Conservation (phyloP, 35 echinoderm and acorn worm genomes). For the Patiria miniata region DNA sequence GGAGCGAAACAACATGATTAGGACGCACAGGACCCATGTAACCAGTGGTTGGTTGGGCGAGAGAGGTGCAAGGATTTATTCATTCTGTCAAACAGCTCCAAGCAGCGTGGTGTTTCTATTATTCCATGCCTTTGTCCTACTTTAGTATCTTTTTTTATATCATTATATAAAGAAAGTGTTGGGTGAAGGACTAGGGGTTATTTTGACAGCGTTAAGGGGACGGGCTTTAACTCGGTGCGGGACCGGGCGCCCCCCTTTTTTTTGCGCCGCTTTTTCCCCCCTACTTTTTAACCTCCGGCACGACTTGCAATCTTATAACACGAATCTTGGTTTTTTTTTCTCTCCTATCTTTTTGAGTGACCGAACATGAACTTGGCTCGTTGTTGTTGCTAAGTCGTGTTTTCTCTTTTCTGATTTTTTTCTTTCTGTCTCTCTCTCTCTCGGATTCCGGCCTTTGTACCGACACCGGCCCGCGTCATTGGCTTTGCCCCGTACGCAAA, state of each 20-base stretch:
- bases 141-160: constrained; percentile 14
- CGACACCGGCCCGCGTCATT: too few species aligned
- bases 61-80: not conserved
- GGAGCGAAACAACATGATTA: constrained; percentile 7
- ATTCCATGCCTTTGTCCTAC: not conserved
- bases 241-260: not conserved
- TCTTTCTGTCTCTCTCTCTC: not conserved
- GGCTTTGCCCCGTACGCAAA: too few species aligned
- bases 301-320: not conserved
- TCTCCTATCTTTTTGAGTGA: not conserved
- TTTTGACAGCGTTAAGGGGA: constrained; percentile 12
- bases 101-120: constrained; percentile 3
- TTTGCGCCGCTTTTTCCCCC: not conserved
- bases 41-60: not conserved
- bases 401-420: not conserved
- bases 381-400: not conserved
- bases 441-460: too few species aligned
- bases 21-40: not conserved
- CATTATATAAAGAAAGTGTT: not conserved
- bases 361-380: not conserved
- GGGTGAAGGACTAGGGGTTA: constrained; percentile 1
- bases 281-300: not conserved
- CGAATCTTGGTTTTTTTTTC: not conserved
- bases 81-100: constrained; percentile 4
- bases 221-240: not conserved